Evolutionary conservation across 2,888 invertebrate species (phyloP), one percentile per base, ranked within the genome.

Genomic region (Cistogaster globosa): DNA sequence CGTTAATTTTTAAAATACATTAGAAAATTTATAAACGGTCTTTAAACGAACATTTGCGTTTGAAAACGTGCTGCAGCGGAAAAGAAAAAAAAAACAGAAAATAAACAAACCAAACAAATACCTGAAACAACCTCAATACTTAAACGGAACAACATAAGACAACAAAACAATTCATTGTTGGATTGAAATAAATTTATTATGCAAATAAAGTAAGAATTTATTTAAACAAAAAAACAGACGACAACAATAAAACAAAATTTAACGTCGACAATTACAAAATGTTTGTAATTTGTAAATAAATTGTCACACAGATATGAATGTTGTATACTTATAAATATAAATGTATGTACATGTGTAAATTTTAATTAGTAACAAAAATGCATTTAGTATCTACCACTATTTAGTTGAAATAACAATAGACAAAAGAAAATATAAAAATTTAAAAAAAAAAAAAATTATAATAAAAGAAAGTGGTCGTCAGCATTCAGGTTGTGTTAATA

Each of bases 191-290:
- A 85, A 87, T 82, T 80, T 86, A 86, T 82, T 87, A 87, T 87
- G 86, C 86, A 87, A 86, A 87, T 86, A 87, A 80, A 83, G 86
- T 86, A 83, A 86, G 86, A 86, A 77, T 82, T 79, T 82, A 71
- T 82, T 85, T 81, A 55, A 63, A 80, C 16, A 51, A 26, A 72
- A 65, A 81, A 48, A 69, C 18, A 63, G 63, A 62, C 16, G 71
- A 75, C 20, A 67, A 48, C 18, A 79, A 69, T 7, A 60, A 20
- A 63, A 60, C 45, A 60, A 69, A 38, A 69, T 62, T 42, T 42
- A 42, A 42, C 12, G 42, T n/a, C 48, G 7, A 62, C 14, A 55
- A 36, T 57, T 36, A 53, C 20, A 53, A 53, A 68, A 67, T 36
- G 1, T 67, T 67, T 26, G 2, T 32, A 26, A 67, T 53, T 53